These are phyloP conservation scores for Physocephala rufipes DNA, from an alignment of 2,888 invertebrate species.

Conservation along the genomic window DNA sequence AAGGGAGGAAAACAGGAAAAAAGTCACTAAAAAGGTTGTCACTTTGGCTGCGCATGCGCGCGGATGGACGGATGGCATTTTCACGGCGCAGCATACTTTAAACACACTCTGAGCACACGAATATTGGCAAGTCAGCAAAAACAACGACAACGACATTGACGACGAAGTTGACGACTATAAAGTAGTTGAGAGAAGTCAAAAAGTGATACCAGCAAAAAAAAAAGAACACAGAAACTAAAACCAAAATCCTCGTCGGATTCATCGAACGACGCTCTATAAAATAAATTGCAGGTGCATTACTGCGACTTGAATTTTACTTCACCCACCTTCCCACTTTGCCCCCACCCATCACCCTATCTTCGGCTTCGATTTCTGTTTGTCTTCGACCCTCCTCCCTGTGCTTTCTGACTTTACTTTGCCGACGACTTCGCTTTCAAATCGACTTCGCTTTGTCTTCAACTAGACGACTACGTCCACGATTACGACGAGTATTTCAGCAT, in stretches of 20 bases:
- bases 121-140: constrained; percentile 7
- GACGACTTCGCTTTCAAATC: no score
- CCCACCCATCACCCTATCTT: no score
- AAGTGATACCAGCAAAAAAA: constrained; percentile 28
- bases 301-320: constrained; percentile 44
- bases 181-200: constrained; percentile 20
- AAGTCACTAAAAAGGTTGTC: constrained; percentile 49
- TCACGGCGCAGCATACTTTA: constrained; percentile 45
- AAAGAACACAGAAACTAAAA: constrained; percentile 29
- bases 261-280: constrained; percentile 59
- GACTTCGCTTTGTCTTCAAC: no score
- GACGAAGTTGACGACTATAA: constrained; percentile 24
- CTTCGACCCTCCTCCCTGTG: no score
- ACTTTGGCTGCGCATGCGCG: constrained; percentile 51
- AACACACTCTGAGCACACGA: constrained; percentile 49
- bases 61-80: constrained; percentile 32
- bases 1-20: constrained; percentile 23
- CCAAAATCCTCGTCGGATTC: constrained; percentile 41
- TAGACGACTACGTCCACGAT: no score
- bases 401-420: no score
- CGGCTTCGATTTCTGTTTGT: no score
- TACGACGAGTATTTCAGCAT: no score
- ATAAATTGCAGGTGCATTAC: constrained; percentile 65
- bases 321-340: no score
- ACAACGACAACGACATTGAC: constrained; percentile 7